Base-by-base conservation (phyloP, 1,140 invertebrate genomes). In the Eriocheir sinensis region DNA sequence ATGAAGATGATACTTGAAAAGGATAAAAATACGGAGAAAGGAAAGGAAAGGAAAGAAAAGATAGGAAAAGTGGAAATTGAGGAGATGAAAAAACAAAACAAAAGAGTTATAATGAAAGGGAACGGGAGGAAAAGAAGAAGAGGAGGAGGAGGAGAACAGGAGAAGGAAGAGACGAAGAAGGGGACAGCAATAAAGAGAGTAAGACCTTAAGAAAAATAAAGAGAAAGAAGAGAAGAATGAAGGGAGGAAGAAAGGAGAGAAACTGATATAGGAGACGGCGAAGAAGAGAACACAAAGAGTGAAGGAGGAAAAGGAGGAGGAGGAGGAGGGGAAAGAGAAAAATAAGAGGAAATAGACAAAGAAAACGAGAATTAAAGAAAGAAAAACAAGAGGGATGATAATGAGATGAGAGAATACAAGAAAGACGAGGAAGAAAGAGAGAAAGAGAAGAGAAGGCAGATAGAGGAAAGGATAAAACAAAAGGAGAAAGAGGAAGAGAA, bases 121-220 rank as follows among this genome's bases (percentile, higher is more conserved):
- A 2, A n/a, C 44, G 4, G 30, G 48, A 27, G 30, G 48, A 44
- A 44, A 27, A 21, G 83, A 36, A 38, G 83, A 36, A 36, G 21
- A 21, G 85, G 12, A 88, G 38, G 85, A 88, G 85, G 38, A 85
- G 27, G 38, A 30, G 85, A 30, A 88, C 21, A 15, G 44, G 34
- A 34, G 36, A 27, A 40, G 15, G 36, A 21, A 34, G 36, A 41
- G 85, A 30, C 40, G 38, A 44, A 89, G 38, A 17, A 89, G 40
- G 86, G 27, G 83, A 89, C 15, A 15, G n/a, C 12, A 30, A 89
- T 44, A 44, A 41, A 41, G 86, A 89, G 44, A n/a, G 41, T n/a
- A n/a, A n/a, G 60, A 72, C 21, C 60, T 72, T n/a, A 72, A 72
- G 60, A 72, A 72, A 72, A 72, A 72, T 72, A 72, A 72, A 72